Evolutionary conservation across 2,113 vertebrate species (phyloP).

Genomic region (Epinephelus lanceolatus): DNA sequence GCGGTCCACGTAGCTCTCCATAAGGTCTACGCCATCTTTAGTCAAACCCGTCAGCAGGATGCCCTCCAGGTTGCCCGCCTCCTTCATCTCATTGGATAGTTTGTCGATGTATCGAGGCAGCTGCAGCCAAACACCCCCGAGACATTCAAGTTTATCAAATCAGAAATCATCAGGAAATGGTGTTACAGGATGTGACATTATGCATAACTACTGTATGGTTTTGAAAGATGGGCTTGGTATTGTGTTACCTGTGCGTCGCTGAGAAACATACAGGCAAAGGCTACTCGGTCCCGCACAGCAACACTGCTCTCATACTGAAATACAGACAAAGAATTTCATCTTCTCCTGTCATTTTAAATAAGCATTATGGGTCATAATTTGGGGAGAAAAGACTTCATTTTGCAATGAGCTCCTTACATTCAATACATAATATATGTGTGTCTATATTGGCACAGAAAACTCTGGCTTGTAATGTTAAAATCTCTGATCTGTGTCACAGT

Average conservation of each 20-base stretch:
- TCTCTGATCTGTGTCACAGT: neutral
- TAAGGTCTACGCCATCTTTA: conserved; percentile 97
- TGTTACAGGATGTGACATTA: neutral
- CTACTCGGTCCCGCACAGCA: conserved; percentile 95
- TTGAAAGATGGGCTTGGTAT: neutral
- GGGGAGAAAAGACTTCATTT: neutral
- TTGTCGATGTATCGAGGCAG: conserved; percentile 96
- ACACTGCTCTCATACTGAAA: conserved; percentile 93
- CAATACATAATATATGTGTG: neutral
- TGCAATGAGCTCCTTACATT: neutral
- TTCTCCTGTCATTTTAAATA: neutral
- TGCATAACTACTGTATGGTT: neutral
- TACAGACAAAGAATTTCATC: conserved; percentile 33
- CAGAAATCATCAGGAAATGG: neutral
- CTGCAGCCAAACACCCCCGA: conserved; percentile 69
- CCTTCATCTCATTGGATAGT: conserved; percentile 96
- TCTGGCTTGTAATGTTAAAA: neutral
- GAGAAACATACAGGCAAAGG: conserved; percentile 98
- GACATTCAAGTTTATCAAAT: neutral
- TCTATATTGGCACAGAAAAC: neutral
- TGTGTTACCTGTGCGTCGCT: conserved; percentile 92
- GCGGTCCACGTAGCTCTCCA: conserved; percentile 97
- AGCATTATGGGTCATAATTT: neutral
- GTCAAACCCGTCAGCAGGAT: conserved; percentile 96
- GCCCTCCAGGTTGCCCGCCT: conserved; percentile 96